A percentile compares a stretch with the other conserved stretches of the same genome.
phyloP scores from a whole-genome alignment of 2,797 vertebrate species.

The Pseudopleuronectes americanus region DNA sequence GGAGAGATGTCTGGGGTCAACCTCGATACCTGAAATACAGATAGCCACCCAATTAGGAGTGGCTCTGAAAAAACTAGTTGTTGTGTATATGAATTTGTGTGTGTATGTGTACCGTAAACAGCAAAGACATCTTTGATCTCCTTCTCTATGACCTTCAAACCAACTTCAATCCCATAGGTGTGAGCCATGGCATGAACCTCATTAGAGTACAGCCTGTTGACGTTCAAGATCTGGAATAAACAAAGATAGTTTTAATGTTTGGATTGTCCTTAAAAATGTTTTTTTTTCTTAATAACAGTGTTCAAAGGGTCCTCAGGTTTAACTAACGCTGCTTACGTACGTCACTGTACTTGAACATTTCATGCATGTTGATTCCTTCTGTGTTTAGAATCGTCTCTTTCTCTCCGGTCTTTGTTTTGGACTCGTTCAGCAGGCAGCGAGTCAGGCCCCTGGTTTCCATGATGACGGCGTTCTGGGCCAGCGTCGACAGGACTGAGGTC shows the following conservation, averaged over 20 bases:
- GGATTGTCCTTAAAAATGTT: background rate
- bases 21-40: constrained; percentile 87
- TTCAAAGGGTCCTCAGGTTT: background rate
- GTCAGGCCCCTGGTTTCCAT: constrained; percentile 91
- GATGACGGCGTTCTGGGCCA: constrained; percentile 86
- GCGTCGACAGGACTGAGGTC: constrained; percentile 84
- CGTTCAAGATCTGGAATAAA: constrained; percentile 86
- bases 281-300: too few relatives aligned
- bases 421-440: constrained; percentile 90
- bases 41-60: background rate
- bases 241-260: background rate
- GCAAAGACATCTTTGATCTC: constrained; percentile 99
- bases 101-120: constrained; percentile 89
- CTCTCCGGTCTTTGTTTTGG: constrained; percentile 76
- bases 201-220: constrained; percentile 93
- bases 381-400: constrained; percentile 88
- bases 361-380: constrained; percentile 94
- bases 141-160: constrained; percentile 93
- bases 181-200: constrained; percentile 94
- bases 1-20: constrained; percentile 96
- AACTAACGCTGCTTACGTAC: constrained; percentile 64
- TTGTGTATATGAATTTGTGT: background rate
- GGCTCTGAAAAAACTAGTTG: too few relatives aligned
- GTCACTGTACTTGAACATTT: constrained; percentile 90
- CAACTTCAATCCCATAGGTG: constrained; percentile 95